Base-by-base conservation (phyloP, 2,797 vertebrate species). In the Brotula barbata region DNA sequence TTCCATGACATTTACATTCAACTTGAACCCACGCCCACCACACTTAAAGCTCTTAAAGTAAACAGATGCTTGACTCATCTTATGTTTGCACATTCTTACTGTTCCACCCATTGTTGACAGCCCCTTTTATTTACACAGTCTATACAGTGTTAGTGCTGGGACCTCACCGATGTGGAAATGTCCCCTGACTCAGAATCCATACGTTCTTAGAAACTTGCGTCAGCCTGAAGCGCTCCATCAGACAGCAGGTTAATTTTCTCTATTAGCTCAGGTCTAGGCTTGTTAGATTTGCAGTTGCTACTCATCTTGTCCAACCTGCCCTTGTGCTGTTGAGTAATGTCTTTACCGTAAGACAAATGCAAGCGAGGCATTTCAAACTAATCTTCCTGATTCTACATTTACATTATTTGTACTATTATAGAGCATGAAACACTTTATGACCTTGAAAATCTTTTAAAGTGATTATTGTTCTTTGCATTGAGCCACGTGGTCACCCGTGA, bases 181-280 rank as follows among this genome's bases (percentile, higher is more conserved):
- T n/a, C n/a, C n/a, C n/a, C n/a, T n/a, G n/a, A n/a, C n/a, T n/a
- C n/a, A n/a, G n/a, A n/a, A n/a, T n/a, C n/a, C n/a, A n/a, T n/a
- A n/a, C n/a, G n/a, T n/a, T n/a, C n/a, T n/a, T n/a, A n/a, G 65
- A 77, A 75, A 77, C 62, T 58, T 1, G 9, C 12, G 21, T 0
- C 13, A 53, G 52, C 28, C 19, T 20, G 41, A 12, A 13, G 48
- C 14, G 41, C 3, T 28, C 25, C n/a, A n/a, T n/a, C 57, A 20
- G 63, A 21, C 10, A 36, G 44, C 57, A 34, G 53, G 71, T 56
- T 15, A 64, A 50, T 71, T 58, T 49, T 9, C 12, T 5, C 48
- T 13, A 11, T 12, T 39, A 45, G 56, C 48, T 73, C 81, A 82
- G 60, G 78, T 65, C 68, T 53, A 65, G 75, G 39, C 86, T 76